A percentile compares a stretch with the other conserved stretches of the same genome.
These are phyloP conservation scores for Ornithoptera priamus DNA, from an alignment of 2,888 invertebrate species.

Conservation along the genomic window DNA sequence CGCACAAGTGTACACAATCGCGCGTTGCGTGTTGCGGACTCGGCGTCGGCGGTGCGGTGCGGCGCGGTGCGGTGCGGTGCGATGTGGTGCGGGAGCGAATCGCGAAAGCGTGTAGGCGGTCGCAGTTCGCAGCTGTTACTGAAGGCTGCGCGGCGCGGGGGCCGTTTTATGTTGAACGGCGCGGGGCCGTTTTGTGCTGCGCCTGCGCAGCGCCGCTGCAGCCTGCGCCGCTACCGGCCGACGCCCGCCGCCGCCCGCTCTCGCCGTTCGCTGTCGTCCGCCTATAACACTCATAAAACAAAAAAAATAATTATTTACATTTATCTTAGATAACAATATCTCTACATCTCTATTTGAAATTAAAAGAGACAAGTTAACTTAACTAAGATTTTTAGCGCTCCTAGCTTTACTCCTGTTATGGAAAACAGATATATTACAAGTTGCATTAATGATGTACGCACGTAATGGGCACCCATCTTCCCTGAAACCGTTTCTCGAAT, in stretches of 20 bases:
- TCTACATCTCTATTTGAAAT: too few species aligned
- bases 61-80: conserved; percentile 58
- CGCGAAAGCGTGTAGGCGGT: conserved; percentile 67
- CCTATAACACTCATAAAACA: too few species aligned
- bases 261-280: conserved; percentile 3
- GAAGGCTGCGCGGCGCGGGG: conserved; percentile 77
- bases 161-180: conserved; percentile 63
- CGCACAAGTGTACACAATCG: conserved; percentile 66
- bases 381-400: too few species aligned
- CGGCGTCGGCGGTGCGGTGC: conserved; percentile 64
- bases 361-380: too few species aligned
- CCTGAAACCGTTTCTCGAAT: too few species aligned
- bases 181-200: conserved; percentile 40
- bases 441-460: too few species aligned
- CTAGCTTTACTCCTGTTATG: too few species aligned
- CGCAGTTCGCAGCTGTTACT: conserved; percentile 68
- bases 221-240: conserved; percentile 37
- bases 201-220: conserved; percentile 40
- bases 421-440: too few species aligned
- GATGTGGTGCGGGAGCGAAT: conserved; percentile 64
- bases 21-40: conserved; percentile 61
- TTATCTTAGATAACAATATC: too few species aligned
- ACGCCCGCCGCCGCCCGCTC: conserved; percentile 31
- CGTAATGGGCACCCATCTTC: too few species aligned
- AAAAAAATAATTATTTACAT: too few species aligned